phyloP scores from a whole-genome alignment of 2,113 vertebrate species.

The Ophthalmolycus amberensis region DNA sequence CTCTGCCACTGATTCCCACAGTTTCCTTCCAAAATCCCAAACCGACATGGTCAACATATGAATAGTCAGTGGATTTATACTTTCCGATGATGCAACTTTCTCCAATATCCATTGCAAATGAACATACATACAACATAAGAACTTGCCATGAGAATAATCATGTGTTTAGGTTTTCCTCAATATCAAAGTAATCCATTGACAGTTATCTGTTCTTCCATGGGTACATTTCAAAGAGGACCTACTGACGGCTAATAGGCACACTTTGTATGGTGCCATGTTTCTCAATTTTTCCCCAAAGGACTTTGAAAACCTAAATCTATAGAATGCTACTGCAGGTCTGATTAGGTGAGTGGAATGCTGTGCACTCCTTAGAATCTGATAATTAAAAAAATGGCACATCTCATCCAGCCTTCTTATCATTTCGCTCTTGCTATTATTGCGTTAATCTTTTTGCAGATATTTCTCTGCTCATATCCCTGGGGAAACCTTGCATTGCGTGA shows the following conservation, averaged over 20 bases:
- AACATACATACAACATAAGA: background rate
- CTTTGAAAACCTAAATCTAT: background rate
- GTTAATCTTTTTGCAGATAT: conserved; percentile 6
- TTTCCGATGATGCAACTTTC: background rate
- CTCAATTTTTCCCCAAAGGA: background rate
- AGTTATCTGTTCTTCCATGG: background rate
- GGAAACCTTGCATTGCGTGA: conserved; percentile 13
- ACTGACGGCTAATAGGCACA: background rate
- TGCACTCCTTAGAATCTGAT: background rate
- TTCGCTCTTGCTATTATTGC: background rate
- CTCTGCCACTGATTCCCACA: background rate
- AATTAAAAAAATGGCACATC: background rate
- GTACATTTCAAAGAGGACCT: background rate
- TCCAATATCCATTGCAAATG: background rate
- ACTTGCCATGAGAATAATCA: background rate
- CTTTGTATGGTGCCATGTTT: background rate
- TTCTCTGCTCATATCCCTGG: background rate
- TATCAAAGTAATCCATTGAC: background rate
- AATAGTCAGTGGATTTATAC: background rate
- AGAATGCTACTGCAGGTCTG: background rate
- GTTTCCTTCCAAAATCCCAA: background rate
- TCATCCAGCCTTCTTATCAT: background rate
- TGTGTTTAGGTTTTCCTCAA: background rate
- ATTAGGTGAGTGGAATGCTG: conserved; percentile 26
- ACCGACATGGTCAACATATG: background rate